Percentiles rank a stretch among this genome's conserved stretches.
Evolutionary conservation across 2,113 vertebrate species (phyloP).

Genomic region (Mus spicilegus): DNA sequence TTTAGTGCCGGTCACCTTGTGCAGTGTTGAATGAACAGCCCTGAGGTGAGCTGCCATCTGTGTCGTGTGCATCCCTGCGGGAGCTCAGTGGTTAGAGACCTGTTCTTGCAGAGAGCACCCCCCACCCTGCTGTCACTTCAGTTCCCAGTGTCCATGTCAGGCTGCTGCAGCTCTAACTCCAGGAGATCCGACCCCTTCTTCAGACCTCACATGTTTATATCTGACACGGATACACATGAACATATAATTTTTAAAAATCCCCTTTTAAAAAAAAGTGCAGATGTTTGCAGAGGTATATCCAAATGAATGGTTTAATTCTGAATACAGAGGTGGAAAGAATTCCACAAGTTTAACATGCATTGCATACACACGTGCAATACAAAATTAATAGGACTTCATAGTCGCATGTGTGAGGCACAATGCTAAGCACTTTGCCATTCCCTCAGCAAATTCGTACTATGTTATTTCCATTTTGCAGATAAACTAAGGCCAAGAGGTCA

Average conservation of each 20-base stretch:
- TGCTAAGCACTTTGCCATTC: conserved; percentile 11
- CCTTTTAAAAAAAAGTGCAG: not conserved
- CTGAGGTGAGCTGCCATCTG: not conserved
- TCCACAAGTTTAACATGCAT: not conserved
- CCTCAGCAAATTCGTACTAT: not conserved
- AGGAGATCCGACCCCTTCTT: not conserved
- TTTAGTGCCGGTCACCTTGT: conserved; percentile 30
- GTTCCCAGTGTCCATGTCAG: not conserved
- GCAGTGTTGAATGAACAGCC: not conserved
- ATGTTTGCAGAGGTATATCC: not conserved
- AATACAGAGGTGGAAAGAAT: not conserved
- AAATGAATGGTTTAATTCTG: conserved; percentile 31
- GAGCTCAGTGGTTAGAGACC: not conserved
- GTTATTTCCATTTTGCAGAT: not conserved
- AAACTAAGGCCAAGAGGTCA: conserved; percentile 34
- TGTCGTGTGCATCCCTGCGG: not conserved
- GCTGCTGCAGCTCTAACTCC: not conserved
- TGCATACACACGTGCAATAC: not conserved
- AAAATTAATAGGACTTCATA: not conserved
- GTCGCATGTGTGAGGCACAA: not conserved
- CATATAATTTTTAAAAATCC: not conserved
- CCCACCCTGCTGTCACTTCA: not conserved
- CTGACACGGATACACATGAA: not conserved
- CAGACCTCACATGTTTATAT: too few species aligned
- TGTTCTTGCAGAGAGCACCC: not conserved